These are phyloP conservation scores for Thyatira batis DNA, from an alignment of 2,888 invertebrate species.

Conservation along the genomic window DNA sequence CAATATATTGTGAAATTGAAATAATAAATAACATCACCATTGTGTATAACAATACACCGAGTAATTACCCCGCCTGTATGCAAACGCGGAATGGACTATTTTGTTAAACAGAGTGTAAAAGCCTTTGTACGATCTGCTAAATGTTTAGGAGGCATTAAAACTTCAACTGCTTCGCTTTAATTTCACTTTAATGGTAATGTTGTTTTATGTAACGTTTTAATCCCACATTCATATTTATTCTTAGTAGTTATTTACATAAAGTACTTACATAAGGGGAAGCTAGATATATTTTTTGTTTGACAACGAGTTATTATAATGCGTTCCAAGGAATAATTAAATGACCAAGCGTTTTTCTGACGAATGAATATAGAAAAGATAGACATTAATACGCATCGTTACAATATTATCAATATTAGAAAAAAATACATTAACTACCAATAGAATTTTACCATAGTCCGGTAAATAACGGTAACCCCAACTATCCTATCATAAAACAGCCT, in stretches of 20 bases:
- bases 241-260: neutral
- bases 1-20: conserved; percentile 59
- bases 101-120: conserved; percentile 74
- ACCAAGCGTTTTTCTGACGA: neutral
- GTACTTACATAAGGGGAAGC: neutral
- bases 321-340: neutral
- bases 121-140: conserved; percentile 52
- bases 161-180: conserved; percentile 19
- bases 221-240: neutral
- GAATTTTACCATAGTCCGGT: neutral
- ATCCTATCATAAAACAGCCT: neutral
- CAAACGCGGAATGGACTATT: conserved; percentile 59
- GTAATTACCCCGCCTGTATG: conserved; percentile 61
- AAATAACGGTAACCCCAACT: neutral
- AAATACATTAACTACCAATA: neutral
- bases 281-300: neutral
- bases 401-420: no score
- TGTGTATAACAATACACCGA: conserved; percentile 55
- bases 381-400: neutral
- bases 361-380: neutral
- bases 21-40: conserved; percentile 51
- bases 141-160: conserved; percentile 27
- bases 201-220: conserved; percentile 6
- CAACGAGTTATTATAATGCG: neutral
- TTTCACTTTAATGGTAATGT: conserved; percentile 22